Evolutionary conservation across 2,797 vertebrate genomes (phyloP).

Genomic region (Tauraco hartlaubi): DNA sequence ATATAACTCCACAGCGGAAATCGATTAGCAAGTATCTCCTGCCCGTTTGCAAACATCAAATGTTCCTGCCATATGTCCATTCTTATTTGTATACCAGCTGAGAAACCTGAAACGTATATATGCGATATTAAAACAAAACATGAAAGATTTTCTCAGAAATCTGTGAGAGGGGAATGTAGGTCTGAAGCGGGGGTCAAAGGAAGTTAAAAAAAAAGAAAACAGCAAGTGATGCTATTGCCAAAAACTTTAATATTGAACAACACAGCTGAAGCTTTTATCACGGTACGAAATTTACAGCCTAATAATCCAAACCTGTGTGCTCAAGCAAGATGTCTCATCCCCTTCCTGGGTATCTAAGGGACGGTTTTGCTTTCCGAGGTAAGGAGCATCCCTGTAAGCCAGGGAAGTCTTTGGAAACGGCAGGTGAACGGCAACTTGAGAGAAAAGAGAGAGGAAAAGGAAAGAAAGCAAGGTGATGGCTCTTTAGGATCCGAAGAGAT

Average conservation of each 20-base stretch:
- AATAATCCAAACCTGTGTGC: conserved; percentile 8
- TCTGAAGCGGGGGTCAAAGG: conserved; percentile 21
- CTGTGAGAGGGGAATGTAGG: background rate
- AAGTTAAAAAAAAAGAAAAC: conserved; percentile 14
- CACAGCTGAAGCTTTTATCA: conserved; percentile 61
- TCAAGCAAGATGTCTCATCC: background rate
- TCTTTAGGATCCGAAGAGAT: background rate
- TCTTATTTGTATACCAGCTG: conserved; percentile 35
- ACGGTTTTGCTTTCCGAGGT: background rate
- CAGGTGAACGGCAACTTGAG: background rate
- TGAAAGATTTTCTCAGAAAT: conserved; percentile 60
- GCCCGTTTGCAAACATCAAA: conserved; percentile 44
- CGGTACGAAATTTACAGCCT: conserved; percentile 63
- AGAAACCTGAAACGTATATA: conserved; percentile 58
- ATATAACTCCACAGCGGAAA: conserved; percentile 48
- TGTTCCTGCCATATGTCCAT: conserved; percentile 51
- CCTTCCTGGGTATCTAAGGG: background rate
- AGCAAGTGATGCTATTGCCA: background rate
- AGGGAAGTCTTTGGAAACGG: background rate
- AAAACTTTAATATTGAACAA: conserved; percentile 60
- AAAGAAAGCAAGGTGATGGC: background rate
- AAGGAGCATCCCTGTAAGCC: background rate
- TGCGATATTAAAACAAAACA: conserved; percentile 57
- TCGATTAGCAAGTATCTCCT: conserved; percentile 56
- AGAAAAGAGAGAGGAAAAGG: background rate